These are phyloP conservation scores for Acrobasis repandana DNA, from an alignment of 2,888 invertebrate species.

Conservation along the genomic window DNA sequence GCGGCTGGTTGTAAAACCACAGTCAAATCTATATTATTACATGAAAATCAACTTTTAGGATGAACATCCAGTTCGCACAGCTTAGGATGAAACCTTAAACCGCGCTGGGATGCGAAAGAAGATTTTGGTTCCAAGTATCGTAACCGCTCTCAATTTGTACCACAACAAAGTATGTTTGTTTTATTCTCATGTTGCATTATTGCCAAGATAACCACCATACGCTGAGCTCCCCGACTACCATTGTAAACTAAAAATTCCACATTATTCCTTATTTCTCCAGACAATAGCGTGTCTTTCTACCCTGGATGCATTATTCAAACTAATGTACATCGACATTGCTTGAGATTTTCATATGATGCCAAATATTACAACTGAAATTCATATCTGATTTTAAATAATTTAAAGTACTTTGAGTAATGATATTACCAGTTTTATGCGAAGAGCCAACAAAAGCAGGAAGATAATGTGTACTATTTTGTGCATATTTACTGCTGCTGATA, in stretches of 20 bases:
- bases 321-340: slow-evolving; percentile 22
- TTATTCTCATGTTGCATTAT: slow-evolving; percentile 64
- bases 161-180: slow-evolving; percentile 52
- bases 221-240: slow-evolving; percentile 50
- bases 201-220: slow-evolving; percentile 62
- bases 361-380: slow-evolving; percentile 19
- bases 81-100: too few relatives aligned
- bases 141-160: slow-evolving; percentile 32
- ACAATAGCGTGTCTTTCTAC: slow-evolving; percentile 45
- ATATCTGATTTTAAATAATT: slow-evolving; percentile 20
- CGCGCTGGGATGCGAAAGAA: too few relatives aligned
- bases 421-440: slow-evolving; percentile 9
- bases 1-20: not conserved
- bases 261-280: slow-evolving; percentile 42
- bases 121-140: slow-evolving; percentile 1
- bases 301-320: slow-evolving; percentile 40
- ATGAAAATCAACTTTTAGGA: too few relatives aligned
- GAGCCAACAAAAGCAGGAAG: slow-evolving; percentile 9
- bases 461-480: not conserved
- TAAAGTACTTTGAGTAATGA: slow-evolving; percentile 18
- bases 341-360: slow-evolving; percentile 21
- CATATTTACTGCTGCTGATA: not conserved
- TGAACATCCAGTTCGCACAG: too few relatives aligned
- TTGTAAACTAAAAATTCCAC: slow-evolving; percentile 41
- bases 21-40: too few relatives aligned